Evolutionary conservation across 2,888 invertebrate species (phyloP), one percentile per base, ranked within the genome.

Genomic region (Phyto melanocephala): DNA sequence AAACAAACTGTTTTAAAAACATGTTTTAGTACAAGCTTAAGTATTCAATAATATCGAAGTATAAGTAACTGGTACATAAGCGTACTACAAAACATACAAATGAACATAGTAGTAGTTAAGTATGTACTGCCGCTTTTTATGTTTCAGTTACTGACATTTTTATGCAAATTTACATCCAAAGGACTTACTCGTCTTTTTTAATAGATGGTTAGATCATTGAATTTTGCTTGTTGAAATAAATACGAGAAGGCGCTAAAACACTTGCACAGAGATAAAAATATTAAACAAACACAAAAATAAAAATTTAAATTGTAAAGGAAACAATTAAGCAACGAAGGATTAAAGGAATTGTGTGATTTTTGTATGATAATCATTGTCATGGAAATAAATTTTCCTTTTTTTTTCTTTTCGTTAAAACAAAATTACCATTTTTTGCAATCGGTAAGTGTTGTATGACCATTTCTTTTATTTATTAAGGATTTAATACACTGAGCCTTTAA

Each of bases 391-490:
- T 54, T 63, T 47, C 47, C 20, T 45, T 24, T 28, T 33, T 22
- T 40, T 76, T n/a, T 24, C 40, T 7, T 40, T 28, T 50, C 11
- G 42, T 65, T 68, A 33, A 45, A 77, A 68, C 77, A 42, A 72
- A 81, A 63, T 77, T 74, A 77, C 35, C 54, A 22, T 65, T 42
- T 28, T 37, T 67, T 37, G 37, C 7, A 5, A 17, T 20, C 10
- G 45, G 28, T 72, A 45, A 37, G 17, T 50, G 35, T 24, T 67
- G 52, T 52, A 17, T 70, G 20, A 15, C 17, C 13, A 45, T 68
- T 68, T 68, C 37, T 58, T 40, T 62, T 71, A 78, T 78, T 75
- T 81, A 70, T 70, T 63, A 70, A 81, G 68, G 70, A 78, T 58
- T 68, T 74, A 45, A 24, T 42, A 58, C 65, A 33, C 24, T 33